A percentile compares a stretch with the other conserved stretches of the same genome.
phyloP scores from a whole-genome alignment of 2,797 vertebrate genomes.

The Lepidocolaptes lacrymiger region DNA sequence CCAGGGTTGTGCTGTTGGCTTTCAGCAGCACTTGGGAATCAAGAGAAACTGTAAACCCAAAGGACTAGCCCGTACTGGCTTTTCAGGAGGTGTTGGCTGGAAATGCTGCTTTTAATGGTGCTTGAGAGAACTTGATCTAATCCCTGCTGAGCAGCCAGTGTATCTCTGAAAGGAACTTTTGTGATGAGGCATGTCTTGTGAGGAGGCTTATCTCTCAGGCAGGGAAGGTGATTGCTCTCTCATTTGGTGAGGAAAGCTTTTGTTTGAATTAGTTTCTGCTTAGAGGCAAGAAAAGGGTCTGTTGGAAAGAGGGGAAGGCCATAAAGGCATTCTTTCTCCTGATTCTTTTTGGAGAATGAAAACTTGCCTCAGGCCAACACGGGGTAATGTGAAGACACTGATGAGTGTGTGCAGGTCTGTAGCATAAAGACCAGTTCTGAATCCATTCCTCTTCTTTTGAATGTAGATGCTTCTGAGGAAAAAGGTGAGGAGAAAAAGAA shows the following conservation, averaged over 20 bases:
- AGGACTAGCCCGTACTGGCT: background rate
- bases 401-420: background rate
- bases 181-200: slow-evolving; percentile 1
- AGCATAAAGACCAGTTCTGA: background rate
- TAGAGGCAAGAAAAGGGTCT: background rate
- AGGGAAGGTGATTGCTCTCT: background rate
- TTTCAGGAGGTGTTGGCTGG: background rate
- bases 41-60: background rate
- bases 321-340: background rate
- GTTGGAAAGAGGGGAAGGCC: background rate
- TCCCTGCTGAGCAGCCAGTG: background rate
- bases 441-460: background rate
- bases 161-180: slow-evolving; percentile 15
- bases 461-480: slow-evolving; percentile 86
- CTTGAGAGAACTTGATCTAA: background rate
- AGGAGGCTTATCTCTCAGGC: background rate
- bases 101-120: background rate
- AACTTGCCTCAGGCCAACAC: background rate
- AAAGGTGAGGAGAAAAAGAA: slow-evolving; percentile 86
- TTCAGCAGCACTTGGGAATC: background rate
- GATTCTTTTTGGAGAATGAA: background rate
- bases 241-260: background rate
- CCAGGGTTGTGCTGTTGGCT: background rate
- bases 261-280: background rate
- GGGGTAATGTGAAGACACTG: background rate